Evolutionary conservation across 2,113 vertebrate genomes (phyloP), one percentile per base, ranked within the genome.

Genomic region (Promerops cafer): DNA sequence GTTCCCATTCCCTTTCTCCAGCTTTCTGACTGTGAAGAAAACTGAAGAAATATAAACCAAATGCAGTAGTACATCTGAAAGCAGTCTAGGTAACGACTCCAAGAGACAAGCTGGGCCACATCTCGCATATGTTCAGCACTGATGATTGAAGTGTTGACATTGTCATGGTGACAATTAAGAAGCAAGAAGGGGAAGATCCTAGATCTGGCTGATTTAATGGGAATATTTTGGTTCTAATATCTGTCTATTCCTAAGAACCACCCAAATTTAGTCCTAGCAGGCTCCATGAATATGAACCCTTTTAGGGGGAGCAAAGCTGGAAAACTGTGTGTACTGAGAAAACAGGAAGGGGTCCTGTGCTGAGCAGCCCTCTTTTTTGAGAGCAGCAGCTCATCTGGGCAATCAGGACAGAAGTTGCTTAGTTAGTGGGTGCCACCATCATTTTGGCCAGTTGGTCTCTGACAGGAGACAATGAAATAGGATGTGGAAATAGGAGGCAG

Each of bases 101-200:
- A 59, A 86, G 88, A 72, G 76, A 39, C 78, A 89, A 91, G 83
- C 82, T 87, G 64, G 91, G 92, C 69, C 76, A 83, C 72, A 79
- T 93, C 89, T 93, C 4, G 0, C 87, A 76, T 91, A 85, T 86
- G 90, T 86, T 91, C 92, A 92, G 71, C 45, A 40, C 68, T 64
- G 87, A 60, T 95, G 92, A 94, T 60, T 77, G 90, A 88, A 96
- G 85, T 95, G 90, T 93, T 95, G 94, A 75, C 94, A 93, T 88
- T 92, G 93, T 97, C 93, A 97, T 95, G 94, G 95, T 70, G 88
- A 96, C 90, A 90, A 93, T 95, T 95, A 93, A 93, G 56, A 93
- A 95, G 78, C 28, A 87, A 91, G 83, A 82, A 89, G 52, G 71
- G 87, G 71, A 93, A 78, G 16, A 91, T 95, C 78, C 39, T 90